These are phyloP conservation scores for Maccullochella peelii DNA, from an alignment of 2,113 vertebrate genomes.

Conservation along the genomic window DNA sequence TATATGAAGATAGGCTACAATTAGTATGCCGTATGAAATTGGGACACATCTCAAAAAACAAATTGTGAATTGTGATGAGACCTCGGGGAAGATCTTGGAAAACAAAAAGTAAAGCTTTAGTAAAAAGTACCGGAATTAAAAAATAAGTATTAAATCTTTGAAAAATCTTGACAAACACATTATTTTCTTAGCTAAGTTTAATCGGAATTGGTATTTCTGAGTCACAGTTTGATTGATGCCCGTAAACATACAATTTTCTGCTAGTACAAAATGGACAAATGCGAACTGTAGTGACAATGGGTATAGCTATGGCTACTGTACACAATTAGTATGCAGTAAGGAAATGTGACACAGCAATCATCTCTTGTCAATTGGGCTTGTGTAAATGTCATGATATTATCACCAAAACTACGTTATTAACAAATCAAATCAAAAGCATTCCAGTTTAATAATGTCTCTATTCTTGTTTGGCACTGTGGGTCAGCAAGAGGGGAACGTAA, in stretches of 20 bases:
- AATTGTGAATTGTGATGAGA: too few relatives aligned
- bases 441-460: constrained; percentile 31
- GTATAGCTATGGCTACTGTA: neutral
- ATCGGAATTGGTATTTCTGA: neutral
- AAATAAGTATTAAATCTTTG: neutral
- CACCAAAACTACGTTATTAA: constrained; percentile 22
- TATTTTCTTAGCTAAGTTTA: neutral
- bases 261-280: neutral
- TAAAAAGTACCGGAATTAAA: neutral
- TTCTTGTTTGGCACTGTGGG: constrained; percentile 22
- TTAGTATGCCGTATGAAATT: neutral
- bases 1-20: neutral
- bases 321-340: neutral
- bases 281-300: neutral
- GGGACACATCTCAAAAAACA: neutral
- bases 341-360: constrained; percentile 10
- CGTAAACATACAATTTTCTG: neutral
- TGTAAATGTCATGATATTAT: neutral
- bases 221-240: neutral
- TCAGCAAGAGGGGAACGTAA: constrained; percentile 27
- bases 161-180: too few relatives aligned
- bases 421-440: constrained; percentile 42
- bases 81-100: too few relatives aligned
- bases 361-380: neutral
- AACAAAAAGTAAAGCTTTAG: neutral